phyloP scores from a whole-genome alignment of 2,113 vertebrate genomes.

The Labrus mixtus region DNA sequence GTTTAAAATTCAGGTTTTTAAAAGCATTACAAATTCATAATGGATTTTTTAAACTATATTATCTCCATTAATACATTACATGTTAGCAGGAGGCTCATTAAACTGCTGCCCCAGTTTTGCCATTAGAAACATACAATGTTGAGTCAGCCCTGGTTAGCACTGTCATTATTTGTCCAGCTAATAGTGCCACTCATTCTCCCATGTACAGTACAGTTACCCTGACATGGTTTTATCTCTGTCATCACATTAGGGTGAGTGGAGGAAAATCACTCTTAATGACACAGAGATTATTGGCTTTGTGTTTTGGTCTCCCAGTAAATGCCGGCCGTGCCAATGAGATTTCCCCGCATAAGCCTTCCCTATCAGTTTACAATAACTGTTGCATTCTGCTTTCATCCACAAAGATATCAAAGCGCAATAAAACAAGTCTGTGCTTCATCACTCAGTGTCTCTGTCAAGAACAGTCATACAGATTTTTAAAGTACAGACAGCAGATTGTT shows the following conservation, averaged over 20 bases:
- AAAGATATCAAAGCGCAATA: slow-evolving; percentile 65
- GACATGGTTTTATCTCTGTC: slow-evolving; percentile 76
- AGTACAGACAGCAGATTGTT: background rate
- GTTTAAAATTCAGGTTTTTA: slow-evolving; percentile 48
- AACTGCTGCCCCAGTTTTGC: background rate
- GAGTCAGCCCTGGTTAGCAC: slow-evolving; percentile 23
- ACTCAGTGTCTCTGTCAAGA: slow-evolving; percentile 13
- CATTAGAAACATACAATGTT: slow-evolving; percentile 21
- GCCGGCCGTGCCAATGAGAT: slow-evolving; percentile 77
- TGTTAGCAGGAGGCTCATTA: slow-evolving; percentile 5
- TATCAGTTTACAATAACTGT: slow-evolving; percentile 83
- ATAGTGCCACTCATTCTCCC: slow-evolving; percentile 47
- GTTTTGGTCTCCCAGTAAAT: slow-evolving; percentile 83
- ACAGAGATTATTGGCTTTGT: slow-evolving; percentile 83
- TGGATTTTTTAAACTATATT: slow-evolving; percentile 11
- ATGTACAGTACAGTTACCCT: slow-evolving; percentile 75
- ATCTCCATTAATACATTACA: slow-evolving; percentile 20
- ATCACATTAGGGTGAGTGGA: slow-evolving; percentile 81
- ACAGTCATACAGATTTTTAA: background rate
- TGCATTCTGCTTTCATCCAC: slow-evolving; percentile 73
- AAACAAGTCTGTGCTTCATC: slow-evolving; percentile 32
- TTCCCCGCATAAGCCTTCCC: slow-evolving; percentile 73
- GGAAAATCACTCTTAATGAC: slow-evolving; percentile 82
- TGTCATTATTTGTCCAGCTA: slow-evolving; percentile 50
- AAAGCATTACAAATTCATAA: slow-evolving; percentile 41